These are phyloP conservation scores for Nasua narica DNA, from an alignment of 2,797 vertebrate species.

Conservation along the genomic window DNA sequence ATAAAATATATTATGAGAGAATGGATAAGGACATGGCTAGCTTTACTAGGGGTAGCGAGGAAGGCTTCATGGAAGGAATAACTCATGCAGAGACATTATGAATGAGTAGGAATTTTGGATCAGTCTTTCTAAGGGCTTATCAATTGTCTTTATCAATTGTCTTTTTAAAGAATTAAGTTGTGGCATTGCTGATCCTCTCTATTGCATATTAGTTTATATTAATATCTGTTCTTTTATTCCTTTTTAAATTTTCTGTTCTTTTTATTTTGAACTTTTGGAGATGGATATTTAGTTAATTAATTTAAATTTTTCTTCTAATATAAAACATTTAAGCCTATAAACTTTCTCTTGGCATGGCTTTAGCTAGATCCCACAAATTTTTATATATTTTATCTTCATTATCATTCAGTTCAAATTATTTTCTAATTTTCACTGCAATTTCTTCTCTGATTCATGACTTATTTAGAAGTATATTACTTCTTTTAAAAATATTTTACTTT, in stretches of 20 bases:
- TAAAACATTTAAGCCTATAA: not conserved
- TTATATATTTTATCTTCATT: not conserved
- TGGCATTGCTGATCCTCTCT: not conserved
- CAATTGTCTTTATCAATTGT: not conserved
- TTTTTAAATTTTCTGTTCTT: not conserved
- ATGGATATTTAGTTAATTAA: not conserved
- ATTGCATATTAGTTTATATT: not conserved
- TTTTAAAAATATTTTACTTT: not conserved
- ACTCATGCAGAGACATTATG: not conserved
- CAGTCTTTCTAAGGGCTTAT: not conserved
- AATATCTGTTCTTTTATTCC: not conserved
- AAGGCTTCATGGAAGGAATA: not conserved
- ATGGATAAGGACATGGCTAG: not conserved
- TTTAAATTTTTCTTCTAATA: not conserved
- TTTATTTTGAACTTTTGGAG: not conserved
- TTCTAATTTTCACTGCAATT: not conserved
- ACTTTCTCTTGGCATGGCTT: not conserved
- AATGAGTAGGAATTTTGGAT: not conserved
- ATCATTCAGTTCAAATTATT: not conserved
- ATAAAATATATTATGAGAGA: not conserved
- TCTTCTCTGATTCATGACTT: not conserved
- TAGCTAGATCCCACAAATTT: not conserved
- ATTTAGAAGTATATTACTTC: not conserved
- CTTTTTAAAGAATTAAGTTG: not conserved
- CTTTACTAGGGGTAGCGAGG: not conserved